Conservation (phyloP, 30 jellyfish, hydroid and myxozoan genomes). For the Aurelia aurita region DNA sequence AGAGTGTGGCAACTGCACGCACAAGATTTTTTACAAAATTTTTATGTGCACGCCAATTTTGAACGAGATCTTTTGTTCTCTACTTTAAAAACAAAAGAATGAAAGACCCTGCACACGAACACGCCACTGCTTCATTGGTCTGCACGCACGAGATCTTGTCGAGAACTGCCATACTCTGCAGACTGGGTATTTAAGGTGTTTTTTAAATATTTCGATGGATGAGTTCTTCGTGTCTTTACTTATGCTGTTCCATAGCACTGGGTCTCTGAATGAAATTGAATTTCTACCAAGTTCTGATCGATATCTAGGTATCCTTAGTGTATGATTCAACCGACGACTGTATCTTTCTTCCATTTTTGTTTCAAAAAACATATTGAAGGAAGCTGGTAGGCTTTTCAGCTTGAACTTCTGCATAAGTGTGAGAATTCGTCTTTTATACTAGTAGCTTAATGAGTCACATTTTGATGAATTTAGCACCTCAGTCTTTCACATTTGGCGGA, state of each 20-base stretch:
- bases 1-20: too few relatives aligned
- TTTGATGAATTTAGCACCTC: slow-evolving; percentile 24
- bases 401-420: slow-evolving; percentile 16
- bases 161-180: too few relatives aligned
- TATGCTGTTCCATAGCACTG: slow-evolving; percentile 16
- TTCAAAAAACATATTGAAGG: not conserved
- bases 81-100: too few relatives aligned
- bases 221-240: slow-evolving; percentile 27
- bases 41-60: too few relatives aligned
- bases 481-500: slow-evolving; percentile 43
- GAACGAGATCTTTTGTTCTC: too few relatives aligned
- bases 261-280: slow-evolving; percentile 31
- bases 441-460: slow-evolving; percentile 29
- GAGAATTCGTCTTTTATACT: not conserved
- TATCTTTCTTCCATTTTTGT: not conserved
- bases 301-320: slow-evolving; percentile 11
- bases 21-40: too few relatives aligned
- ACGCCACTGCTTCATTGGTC: too few relatives aligned
- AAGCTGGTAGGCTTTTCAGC: not conserved
- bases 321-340: slow-evolving; percentile 7
- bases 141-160: too few relatives aligned
- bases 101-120: too few relatives aligned
- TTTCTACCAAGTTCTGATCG: slow-evolving; percentile 38
- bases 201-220: slow-evolving; percentile 19
- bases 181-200: too few relatives aligned